Conservation (phyloP, 1,140 invertebrate species). For the Cotesia vestalis region DNA sequence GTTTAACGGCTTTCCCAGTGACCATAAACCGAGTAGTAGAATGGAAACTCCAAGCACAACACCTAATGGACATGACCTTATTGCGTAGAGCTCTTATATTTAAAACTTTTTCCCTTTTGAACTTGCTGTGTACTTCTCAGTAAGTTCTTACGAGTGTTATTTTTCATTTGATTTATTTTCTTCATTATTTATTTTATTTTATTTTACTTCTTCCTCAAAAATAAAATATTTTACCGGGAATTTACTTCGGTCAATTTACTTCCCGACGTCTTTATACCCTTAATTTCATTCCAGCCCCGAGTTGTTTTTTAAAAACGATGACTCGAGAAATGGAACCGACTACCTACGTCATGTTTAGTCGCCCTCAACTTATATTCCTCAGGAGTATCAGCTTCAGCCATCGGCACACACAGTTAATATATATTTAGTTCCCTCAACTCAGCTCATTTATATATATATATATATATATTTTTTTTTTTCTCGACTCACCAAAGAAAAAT, state of each 20-base stretch:
- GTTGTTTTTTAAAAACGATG: slow-evolving; percentile 1
- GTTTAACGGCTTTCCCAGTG: too few species aligned
- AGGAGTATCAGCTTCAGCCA: background rate
- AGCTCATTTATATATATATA: background rate
- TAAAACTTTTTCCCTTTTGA: background rate
- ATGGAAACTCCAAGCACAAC: background rate
- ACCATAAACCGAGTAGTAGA: too few species aligned
- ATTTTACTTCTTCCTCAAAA: background rate
- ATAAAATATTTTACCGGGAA: slow-evolving; percentile 24
- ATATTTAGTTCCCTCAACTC: background rate
- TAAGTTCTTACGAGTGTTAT: background rate
- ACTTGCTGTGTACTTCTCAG: background rate
- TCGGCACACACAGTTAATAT: background rate
- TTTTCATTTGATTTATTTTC: too few species aligned
- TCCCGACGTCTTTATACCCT: slow-evolving; percentile 21
- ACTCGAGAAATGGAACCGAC: background rate
- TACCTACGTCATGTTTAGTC: background rate
- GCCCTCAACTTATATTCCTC: background rate
- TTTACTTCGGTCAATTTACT: slow-evolving; percentile 35
- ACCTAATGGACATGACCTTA: background rate
- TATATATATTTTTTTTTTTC: background rate
- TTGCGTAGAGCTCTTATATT: too few species aligned
- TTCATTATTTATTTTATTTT: too few species aligned
- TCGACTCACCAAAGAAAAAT: too few species aligned
- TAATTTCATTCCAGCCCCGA: background rate